These are phyloP conservation scores for Ctenomys sociabilis DNA, from an alignment of 2,113 vertebrate genomes.

Conservation along the genomic window DNA sequence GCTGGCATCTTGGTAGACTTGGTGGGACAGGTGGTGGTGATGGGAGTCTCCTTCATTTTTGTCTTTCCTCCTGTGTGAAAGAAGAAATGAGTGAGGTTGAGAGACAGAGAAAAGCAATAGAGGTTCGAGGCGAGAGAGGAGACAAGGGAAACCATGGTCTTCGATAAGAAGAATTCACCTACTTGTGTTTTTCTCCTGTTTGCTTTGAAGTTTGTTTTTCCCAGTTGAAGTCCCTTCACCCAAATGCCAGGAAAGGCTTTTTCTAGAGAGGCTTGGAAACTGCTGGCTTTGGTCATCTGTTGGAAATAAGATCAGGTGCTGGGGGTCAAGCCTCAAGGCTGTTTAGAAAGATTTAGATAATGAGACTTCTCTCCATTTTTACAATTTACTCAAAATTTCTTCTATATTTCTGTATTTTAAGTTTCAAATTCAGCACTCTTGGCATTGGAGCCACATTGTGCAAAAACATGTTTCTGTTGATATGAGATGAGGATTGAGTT, in stretches of 20 bases:
- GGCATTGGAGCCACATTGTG: slow-evolving; percentile 51
- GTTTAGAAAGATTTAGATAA: slow-evolving; percentile 22
- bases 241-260: not conserved
- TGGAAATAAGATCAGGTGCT: not conserved
- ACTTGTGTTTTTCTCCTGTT: not conserved
- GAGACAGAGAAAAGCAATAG: not conserved
- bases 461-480: slow-evolving; percentile 75
- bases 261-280: not conserved
- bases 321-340: not conserved
- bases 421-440: slow-evolving; percentile 35
- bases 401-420: slow-evolving; percentile 53
- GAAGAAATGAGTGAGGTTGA: not conserved
- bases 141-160: not conserved
- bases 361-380: not conserved
- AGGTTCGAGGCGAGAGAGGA: not conserved
- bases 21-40: not conserved
- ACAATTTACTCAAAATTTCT: not conserved
- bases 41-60: not conserved
- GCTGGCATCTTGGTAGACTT: not conserved
- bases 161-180: not conserved
- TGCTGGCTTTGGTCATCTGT: not conserved
- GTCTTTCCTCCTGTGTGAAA: not conserved
- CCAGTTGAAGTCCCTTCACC: not conserved
- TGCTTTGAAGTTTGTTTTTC: not conserved
- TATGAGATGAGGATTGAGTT: slow-evolving; percentile 67